Evolutionary conservation across 2,113 vertebrate species (phyloP), one percentile per base, ranked within the genome.

Genomic region (Tyrannus savana): DNA sequence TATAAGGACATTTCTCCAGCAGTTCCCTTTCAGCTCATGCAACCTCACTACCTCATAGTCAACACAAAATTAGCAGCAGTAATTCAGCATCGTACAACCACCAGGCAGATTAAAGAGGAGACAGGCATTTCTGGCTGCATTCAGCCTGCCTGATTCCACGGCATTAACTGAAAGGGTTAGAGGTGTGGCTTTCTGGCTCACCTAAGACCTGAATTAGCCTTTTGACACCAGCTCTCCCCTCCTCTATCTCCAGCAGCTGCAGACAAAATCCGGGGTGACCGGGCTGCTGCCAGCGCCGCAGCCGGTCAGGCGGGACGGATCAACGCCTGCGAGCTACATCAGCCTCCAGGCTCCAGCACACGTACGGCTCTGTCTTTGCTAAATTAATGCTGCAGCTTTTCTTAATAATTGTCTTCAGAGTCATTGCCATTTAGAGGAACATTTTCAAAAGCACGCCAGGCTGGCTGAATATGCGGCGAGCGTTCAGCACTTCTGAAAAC

Each of bases 331-430:
- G 2, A 93, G 78, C 71, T 59, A 14, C 30, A 19, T 16, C 49
- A 81, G 24, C 66, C 80, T 62, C 24, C 90, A 62, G 71, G 62
- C 47, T 94, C 74, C 63, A 64, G 2, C 1, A 7, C 79, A 53
- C 0, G 0, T 1, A 64, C 56, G 64, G 22, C 18, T 87, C 85
- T 66, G 41, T 33, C 81, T 62, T 66, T 25, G 62, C 78, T 71
- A 76, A 95, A 93, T 83, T 74, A 95, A 52, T 49, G 33, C 67
- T 67, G 47, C 33, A 95, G 87, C 44, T 87, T 78, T 77, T 71
- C 75, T 85, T 85, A 90, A 6, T 52, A 75, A 84, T 82, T 77
- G 72, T 80, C 28, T 92, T 95, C 73, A 71, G 63, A 90, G n/a
- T 14, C 72, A 42, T 1, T 63, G n/a, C 35, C 66, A 73, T 66